These are phyloP conservation scores for Tilapia sparmanii DNA, from an alignment of 2,113 vertebrate species.

Conservation along the genomic window DNA sequence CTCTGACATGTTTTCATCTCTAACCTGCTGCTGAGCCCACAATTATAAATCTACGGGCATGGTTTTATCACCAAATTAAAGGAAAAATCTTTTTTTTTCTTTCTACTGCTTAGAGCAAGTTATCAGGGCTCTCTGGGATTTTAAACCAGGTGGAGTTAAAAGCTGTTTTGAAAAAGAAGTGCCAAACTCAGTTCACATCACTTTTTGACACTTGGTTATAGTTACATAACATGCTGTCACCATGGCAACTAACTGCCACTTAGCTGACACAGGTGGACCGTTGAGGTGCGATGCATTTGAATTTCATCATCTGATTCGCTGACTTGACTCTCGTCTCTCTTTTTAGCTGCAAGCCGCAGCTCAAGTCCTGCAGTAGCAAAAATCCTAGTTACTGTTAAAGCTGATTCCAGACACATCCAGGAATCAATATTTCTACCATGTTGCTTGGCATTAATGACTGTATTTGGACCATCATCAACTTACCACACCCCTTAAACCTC, in stretches of 20 bases:
- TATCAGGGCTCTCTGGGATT: neutral
- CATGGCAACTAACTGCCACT: neutral
- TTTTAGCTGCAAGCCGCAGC: neutral
- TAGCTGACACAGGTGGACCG: neutral
- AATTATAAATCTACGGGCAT: neutral
- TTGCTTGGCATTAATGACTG: neutral
- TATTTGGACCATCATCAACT: neutral
- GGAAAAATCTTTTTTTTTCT: neutral
- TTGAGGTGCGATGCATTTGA: neutral
- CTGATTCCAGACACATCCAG: neutral
- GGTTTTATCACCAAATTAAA: neutral
- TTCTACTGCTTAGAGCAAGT: neutral
- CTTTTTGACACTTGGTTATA: neutral
- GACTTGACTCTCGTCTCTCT: neutral
- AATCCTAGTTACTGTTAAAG: neutral
- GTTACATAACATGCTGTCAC: neutral
- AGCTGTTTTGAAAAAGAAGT: neutral
- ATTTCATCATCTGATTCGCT: neutral
- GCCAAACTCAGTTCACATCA: neutral
- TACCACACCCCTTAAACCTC: neutral
- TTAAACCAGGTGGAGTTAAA: neutral
- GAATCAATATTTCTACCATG: neutral
- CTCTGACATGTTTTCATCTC: neutral
- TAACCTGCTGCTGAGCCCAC: neutral
- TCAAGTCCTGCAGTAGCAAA: neutral